These are phyloP conservation scores for Diglossa brunneiventris DNA, from an alignment of 2,113 vertebrate genomes.

Conservation along the genomic window DNA sequence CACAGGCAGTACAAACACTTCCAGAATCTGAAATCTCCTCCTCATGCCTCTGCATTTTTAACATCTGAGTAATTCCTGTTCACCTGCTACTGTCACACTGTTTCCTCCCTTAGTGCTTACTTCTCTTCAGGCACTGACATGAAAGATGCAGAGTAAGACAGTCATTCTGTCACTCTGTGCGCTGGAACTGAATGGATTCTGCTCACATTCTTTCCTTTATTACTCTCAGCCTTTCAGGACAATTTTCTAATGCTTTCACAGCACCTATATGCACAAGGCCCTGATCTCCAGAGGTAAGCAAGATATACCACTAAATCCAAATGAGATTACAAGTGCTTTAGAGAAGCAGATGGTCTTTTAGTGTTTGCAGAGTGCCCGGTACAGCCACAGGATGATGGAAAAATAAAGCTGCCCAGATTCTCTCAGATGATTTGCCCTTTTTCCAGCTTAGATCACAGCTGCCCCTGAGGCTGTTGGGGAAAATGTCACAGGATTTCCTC, in stretches of 20 bases:
- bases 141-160: background rate
- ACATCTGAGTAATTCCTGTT: background rate
- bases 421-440: background rate
- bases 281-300: background rate
- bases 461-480: background rate
- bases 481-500: background rate
- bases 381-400: background rate
- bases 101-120: background rate
- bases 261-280: background rate
- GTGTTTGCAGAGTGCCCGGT: background rate
- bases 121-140: background rate
- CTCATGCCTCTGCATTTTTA: background rate
- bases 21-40: background rate
- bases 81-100: background rate
- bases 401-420: background rate
- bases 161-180: background rate
- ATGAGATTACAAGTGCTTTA: background rate
- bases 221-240: background rate
- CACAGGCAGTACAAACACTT: background rate
- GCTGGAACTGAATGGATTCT: background rate
- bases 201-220: background rate
- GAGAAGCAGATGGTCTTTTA: background rate
- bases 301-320: background rate
- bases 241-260: background rate
- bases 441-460: background rate